These are phyloP conservation scores for Hydrolagus affinis DNA, from an alignment of 2,113 vertebrate species.

Conservation along the genomic window DNA sequence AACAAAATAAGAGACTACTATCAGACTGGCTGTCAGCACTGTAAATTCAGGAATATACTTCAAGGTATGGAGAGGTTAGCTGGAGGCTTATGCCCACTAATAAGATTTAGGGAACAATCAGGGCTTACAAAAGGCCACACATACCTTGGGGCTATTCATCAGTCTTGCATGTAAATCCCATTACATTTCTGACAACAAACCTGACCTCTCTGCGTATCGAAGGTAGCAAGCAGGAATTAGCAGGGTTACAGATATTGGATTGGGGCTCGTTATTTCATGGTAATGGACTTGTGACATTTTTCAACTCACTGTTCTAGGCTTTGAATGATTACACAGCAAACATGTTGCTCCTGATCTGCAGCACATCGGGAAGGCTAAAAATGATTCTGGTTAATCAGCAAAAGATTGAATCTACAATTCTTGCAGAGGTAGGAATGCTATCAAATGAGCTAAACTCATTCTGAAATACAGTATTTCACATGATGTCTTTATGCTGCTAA, in stretches of 20 bases:
- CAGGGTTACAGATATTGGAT: background rate
- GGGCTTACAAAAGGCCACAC: background rate
- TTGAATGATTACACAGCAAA: too few relatives aligned
- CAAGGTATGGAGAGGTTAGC: background rate
- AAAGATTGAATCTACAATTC: too few relatives aligned
- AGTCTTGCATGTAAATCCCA: background rate
- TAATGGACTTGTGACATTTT: background rate
- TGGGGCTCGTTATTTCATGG: background rate
- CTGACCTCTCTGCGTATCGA: background rate
- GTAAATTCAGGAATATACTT: background rate
- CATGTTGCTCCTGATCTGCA: too few relatives aligned
- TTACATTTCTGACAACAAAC: background rate
- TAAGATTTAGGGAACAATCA: background rate
- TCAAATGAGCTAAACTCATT: too few relatives aligned
- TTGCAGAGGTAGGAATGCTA: too few relatives aligned
- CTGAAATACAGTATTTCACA: too few relatives aligned
- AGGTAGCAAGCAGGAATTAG: background rate
- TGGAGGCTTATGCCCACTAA: background rate
- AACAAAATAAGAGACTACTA: too few relatives aligned
- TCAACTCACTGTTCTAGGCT: too few relatives aligned
- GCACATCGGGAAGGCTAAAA: too few relatives aligned
- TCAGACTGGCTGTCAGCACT: background rate
- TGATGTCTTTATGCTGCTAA: too few relatives aligned
- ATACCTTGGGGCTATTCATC: background rate
- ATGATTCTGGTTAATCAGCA: too few relatives aligned